Evolutionary conservation across 2,888 invertebrate species (phyloP).

Genomic region (Tetheella fluctuosa): DNA sequence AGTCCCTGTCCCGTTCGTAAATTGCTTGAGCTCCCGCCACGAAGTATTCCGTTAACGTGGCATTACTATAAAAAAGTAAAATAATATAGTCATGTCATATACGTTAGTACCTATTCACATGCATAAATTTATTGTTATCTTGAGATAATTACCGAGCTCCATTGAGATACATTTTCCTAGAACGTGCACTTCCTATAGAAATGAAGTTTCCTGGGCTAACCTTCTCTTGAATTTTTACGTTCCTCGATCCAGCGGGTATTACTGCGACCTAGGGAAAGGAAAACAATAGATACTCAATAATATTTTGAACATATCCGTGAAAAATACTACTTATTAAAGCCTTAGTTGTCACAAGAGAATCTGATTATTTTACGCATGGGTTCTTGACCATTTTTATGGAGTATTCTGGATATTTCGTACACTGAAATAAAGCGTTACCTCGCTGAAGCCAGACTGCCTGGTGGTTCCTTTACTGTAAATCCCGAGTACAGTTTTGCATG

Average conservation of each 20-base stretch:
- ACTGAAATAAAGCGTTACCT: constrained; percentile 53
- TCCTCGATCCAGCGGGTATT: constrained; percentile 91
- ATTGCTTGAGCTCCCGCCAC: constrained; percentile 91
- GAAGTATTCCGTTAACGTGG: constrained; percentile 90
- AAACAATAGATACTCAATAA: neutral
- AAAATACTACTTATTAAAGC: too few species aligned
- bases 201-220: constrained; percentile 91
- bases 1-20: constrained; percentile 90
- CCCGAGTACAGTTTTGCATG: constrained; percentile 91
- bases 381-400: too few species aligned
- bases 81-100: neutral
- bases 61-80: constrained; percentile 77
- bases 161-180: constrained; percentile 90
- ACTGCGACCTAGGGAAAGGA: constrained; percentile 82
- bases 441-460: constrained; percentile 82
- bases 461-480: constrained; percentile 87
- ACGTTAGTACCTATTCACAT: neutral
- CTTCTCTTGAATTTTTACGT: constrained; percentile 90
- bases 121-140: neutral
- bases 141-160: constrained; percentile 87
- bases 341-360: too few species aligned
- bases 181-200: constrained; percentile 88
- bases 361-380: neutral
- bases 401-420: neutral
- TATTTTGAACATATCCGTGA: too few species aligned